These are phyloP conservation scores for Vulpes lagopus DNA, from an alignment of 2,113 vertebrate genomes.

Conservation along the genomic window DNA sequence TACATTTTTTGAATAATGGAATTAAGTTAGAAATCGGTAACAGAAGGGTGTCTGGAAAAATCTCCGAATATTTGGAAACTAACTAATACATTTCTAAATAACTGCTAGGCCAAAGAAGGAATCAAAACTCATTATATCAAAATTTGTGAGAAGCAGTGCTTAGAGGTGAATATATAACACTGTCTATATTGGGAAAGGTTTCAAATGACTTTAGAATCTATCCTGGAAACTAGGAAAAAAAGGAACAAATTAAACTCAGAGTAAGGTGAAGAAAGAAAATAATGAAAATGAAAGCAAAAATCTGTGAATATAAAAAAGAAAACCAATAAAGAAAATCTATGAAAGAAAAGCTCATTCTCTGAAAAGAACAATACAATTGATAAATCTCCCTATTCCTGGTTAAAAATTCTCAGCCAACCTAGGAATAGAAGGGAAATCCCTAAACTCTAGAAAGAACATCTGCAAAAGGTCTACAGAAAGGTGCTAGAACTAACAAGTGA, in stretches of 20 bases:
- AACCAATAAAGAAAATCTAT: neutral
- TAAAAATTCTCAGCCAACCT: neutral
- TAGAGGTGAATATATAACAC: neutral
- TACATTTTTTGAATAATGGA: neutral
- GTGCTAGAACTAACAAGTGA: neutral
- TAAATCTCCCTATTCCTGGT: neutral
- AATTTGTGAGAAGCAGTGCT: neutral
- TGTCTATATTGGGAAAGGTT: neutral
- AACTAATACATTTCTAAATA: neutral
- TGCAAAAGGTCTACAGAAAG: neutral
- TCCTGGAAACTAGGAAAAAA: too few species aligned
- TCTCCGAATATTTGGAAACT: neutral
- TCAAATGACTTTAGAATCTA: too few species aligned
- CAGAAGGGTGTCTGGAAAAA: neutral
- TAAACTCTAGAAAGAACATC: neutral
- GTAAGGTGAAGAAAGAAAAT: neutral
- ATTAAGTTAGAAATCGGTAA: neutral
- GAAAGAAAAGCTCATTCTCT: neutral
- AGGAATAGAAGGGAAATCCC: neutral
- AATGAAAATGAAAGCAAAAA: neutral
- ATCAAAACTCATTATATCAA: neutral
- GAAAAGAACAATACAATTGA: neutral
- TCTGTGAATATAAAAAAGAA: neutral
- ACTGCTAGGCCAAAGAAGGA: neutral
- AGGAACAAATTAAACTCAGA: neutral